phyloP scores from a whole-genome alignment of 2,797 vertebrate species.

The Zalophus californianus region DNA sequence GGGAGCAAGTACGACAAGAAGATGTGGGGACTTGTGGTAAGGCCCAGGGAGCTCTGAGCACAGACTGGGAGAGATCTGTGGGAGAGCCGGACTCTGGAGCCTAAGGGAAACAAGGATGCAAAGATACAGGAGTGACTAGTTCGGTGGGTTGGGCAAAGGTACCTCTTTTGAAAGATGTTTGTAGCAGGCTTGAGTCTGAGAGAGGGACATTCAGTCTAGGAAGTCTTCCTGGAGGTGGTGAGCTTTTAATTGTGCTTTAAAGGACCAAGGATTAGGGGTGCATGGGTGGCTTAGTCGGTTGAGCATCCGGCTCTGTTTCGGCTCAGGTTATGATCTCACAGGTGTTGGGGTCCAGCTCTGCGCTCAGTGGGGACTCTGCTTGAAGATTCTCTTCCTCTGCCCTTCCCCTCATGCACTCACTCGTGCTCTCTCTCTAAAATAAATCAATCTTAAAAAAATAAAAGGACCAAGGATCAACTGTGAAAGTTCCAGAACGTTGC shows the following conservation, averaged over 20 bases:
- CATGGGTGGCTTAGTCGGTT: neutral
- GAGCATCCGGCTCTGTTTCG: neutral
- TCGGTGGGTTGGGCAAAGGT: neutral
- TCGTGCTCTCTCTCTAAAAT: neutral
- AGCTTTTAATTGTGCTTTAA: neutral
- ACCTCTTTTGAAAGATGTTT: neutral
- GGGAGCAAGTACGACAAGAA: neutral
- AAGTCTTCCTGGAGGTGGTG: conserved; percentile 39
- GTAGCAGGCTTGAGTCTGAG: neutral
- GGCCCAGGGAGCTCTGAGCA: neutral
- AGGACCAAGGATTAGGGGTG: neutral
- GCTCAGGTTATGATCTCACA: neutral
- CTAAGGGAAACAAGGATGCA: neutral
- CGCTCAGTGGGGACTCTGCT: neutral
- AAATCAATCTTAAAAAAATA: neutral
- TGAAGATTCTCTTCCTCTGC: neutral
- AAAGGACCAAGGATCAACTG: neutral
- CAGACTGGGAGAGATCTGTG: neutral
- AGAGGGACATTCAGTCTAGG: neutral
- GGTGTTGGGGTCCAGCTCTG: neutral
- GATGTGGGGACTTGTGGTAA: neutral
- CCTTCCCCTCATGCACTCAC: too few species aligned
- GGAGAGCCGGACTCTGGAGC: neutral
- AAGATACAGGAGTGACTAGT: neutral
- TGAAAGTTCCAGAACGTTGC: neutral